A percentile compares a stretch with the other conserved stretches of the same genome.
Evolutionary conservation across 2,797 vertebrate genomes (phyloP).

Genomic region (Syncerus caffer): DNA sequence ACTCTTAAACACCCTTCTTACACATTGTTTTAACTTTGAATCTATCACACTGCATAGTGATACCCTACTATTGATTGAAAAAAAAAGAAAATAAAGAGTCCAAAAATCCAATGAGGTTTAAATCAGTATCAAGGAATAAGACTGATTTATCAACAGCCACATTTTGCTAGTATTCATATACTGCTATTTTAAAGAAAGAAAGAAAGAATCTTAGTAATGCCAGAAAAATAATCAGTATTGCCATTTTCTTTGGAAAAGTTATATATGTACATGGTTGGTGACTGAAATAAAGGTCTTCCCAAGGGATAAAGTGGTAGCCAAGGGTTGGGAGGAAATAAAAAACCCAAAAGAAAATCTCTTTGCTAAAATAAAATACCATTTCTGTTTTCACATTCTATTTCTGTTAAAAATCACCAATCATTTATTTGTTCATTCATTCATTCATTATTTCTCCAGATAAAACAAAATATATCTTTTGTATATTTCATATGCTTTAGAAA

Average conservation of each 20-base stretch:
- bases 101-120: not conserved
- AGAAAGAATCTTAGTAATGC: not conserved
- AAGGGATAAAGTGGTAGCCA: not conserved
- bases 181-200: not conserved
- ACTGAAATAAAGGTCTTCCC: constrained; percentile 27
- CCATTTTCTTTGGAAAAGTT: not conserved
- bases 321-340: not conserved
- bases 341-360: constrained; percentile 40
- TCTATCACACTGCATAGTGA: not conserved
- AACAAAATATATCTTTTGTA: not conserved
- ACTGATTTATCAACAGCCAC: not conserved
- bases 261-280: constrained; percentile 13
- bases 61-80: not conserved
- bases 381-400: constrained; percentile 35
- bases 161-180: constrained; percentile 17
- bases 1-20: not conserved
- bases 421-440: not conserved
- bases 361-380: constrained; percentile 55
- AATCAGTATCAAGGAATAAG: not conserved
- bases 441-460: not conserved
- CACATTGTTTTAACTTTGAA: not conserved
- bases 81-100: not conserved
- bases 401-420: constrained; percentile 32
- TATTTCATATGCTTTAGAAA: constrained; percentile 63
- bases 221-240: not conserved